Evolutionary conservation across 2,888 invertebrate genomes (phyloP), one percentile per base, ranked within the genome.

Genomic region (Cataglyphis livida): DNA sequence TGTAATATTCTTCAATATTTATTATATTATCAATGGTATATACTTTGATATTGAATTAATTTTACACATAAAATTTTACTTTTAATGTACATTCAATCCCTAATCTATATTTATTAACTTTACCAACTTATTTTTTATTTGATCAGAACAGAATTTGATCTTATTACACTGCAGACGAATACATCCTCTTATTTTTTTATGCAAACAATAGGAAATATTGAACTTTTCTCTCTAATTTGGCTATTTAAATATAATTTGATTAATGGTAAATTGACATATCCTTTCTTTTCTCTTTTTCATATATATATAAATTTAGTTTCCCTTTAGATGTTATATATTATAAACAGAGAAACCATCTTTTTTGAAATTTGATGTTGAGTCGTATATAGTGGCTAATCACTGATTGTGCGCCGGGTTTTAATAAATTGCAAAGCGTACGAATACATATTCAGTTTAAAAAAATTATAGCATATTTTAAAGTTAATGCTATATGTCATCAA

Each of bases 251-350:
- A 87, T 87, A 85, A 88, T 92, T 92, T 91, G 91, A 91, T 92
- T 91, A 87, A 87, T 85, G 82, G 70, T 89, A 87, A 91, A 92
- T 92, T 91, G 92, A 91, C 92, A 89, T 91, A 84, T 86, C 65
- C 66, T 79, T 83, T 87, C 62, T 44, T 70, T 64, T 41, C 75
- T 84, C 65, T 81, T 73, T 71, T 0, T 12, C 9, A 68, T 68
- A 51, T 68, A 51, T 68, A 28, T 66, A 3, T 44, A 9, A n/a
- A n/a, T n/a, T n/a, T n/a, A n/a, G n/a, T n/a, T n/a, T n/a, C n/a
- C n/a, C n/a, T n/a, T n/a, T n/a, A n/a, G n/a, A n/a, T n/a, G n/a
- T n/a, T n/a, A n/a, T n/a, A n/a, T n/a, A n/a, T n/a, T n/a, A n/a
- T n/a, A n/a, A n/a, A n/a, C n/a, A n/a, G n/a, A n/a, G n/a, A n/a